Evolutionary conservation across 2,888 invertebrate species (phyloP), one percentile per base, ranked within the genome.

Genomic region (Pristionchus mayeri): DNA sequence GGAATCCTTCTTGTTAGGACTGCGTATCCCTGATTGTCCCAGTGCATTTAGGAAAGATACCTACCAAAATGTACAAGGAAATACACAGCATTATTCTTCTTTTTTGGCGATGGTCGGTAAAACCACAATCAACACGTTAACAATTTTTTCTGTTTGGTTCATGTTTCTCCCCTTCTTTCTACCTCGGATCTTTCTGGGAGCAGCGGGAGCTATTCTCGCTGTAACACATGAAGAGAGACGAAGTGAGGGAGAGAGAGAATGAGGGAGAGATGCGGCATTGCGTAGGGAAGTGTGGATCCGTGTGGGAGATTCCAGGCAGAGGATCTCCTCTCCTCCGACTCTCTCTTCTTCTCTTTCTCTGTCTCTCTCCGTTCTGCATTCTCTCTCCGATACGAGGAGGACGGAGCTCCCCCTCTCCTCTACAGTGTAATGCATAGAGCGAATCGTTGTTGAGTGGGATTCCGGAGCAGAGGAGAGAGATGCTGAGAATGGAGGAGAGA

Each of bases 391-490:
- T 16, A 24, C 30, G 40, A 21, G 24, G 9, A 71, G 71, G 27
- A 30, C 18, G 34, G n/a, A n/a, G n/a, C n/a, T n/a, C n/a, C 16
- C 13, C n/a, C 34, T n/a, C 79, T 54, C 52, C 44, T 75, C 75
- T 78, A 24, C 57, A 57, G 80, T 57, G 80, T 57, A 57, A 80
- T 57, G 60, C n/a, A 78, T 50, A 34, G 80, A 52, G 24, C 9
- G 48, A 44, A 27, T 9, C 52, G 60, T 24, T 48, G 60, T 18
- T 57, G 80, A 60, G 60, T 80, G 57, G 60, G 80, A 60, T 34
- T 50, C 54, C 50, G 50, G 78, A 30, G 78, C 6, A 52, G 50
- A 54, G n/a, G 48, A 44, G 44, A 71, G 40, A 44, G 40, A 57
- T 1, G 24, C 24, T 54, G 80, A 13, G 24, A 40, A 50, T 40